Conservation (phyloP, 2,113 vertebrate species). For the Ginglymostoma cirratum region DNA sequence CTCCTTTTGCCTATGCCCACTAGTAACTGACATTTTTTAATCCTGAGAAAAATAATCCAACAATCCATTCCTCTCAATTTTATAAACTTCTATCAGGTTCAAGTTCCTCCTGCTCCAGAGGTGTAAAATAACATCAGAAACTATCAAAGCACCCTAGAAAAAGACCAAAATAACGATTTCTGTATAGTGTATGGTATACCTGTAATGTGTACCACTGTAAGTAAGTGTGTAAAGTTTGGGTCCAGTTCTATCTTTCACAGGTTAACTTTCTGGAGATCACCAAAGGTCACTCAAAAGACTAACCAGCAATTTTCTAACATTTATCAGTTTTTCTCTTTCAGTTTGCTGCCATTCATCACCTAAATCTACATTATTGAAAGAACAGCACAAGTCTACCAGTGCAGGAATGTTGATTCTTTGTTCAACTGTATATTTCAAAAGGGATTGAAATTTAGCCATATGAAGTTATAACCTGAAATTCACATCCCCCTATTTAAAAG, state of each 20-base stretch:
- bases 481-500: background rate
- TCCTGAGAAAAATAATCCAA: no score
- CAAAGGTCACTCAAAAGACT: background rate
- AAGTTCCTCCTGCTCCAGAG: no score
- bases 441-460: background rate
- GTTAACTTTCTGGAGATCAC: background rate
- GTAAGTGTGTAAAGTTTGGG: background rate
- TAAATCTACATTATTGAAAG: background rate
- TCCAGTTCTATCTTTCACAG: background rate
- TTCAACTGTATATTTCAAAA: background rate
- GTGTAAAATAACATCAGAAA: no score
- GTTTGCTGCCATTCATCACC: background rate
- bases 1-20: no score
- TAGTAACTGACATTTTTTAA: no score
- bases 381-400: background rate
- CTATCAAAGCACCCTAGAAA: no score
- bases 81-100: no score
- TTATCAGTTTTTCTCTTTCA: background rate
- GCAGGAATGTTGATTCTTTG: background rate
- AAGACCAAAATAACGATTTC: no score
- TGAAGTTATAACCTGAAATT: background rate
- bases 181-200: no score
- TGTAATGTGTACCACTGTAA: no score
- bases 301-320: background rate
- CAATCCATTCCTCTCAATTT: no score